phyloP scores from a whole-genome alignment of 2,888 invertebrate genomes.

The Platycnemis pennipes region DNA sequence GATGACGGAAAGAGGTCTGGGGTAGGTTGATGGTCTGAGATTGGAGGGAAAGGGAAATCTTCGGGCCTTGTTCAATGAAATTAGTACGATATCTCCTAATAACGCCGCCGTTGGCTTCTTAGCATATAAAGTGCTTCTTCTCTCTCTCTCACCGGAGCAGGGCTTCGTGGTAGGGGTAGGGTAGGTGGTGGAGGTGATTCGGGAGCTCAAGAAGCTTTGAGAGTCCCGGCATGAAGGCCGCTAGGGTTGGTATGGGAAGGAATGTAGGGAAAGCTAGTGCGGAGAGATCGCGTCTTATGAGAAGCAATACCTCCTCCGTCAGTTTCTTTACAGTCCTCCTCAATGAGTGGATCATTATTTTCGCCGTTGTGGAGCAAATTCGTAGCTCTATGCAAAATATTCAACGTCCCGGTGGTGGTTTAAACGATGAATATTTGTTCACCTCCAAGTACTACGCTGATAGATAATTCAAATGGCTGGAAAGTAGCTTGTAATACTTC shows the following conservation, averaged over 20 bases:
- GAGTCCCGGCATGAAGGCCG: background rate
- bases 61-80: slow-evolving; percentile 11
- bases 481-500: too few species aligned
- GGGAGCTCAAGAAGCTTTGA: background rate
- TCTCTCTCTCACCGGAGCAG: background rate
- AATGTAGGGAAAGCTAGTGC: too few species aligned
- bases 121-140: slow-evolving; percentile 61
- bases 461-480: too few species aligned
- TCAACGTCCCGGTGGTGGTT: too few species aligned
- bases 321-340: background rate
- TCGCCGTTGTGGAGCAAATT: background rate
- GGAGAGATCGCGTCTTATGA: too few species aligned
- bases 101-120: slow-evolving; percentile 45
- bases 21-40: background rate
- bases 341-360: background rate
- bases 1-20: background rate
- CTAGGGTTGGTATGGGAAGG: background rate
- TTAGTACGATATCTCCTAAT: slow-evolving; percentile 52
- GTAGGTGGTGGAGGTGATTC: background rate
- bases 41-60: background rate
- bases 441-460: too few species aligned
- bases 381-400: background rate
- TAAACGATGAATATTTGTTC: too few species aligned
- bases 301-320: background rate
- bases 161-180: background rate